These are phyloP conservation scores for Myioborus miniatus DNA, from an alignment of 2,797 vertebrate species.

Conservation along the genomic window DNA sequence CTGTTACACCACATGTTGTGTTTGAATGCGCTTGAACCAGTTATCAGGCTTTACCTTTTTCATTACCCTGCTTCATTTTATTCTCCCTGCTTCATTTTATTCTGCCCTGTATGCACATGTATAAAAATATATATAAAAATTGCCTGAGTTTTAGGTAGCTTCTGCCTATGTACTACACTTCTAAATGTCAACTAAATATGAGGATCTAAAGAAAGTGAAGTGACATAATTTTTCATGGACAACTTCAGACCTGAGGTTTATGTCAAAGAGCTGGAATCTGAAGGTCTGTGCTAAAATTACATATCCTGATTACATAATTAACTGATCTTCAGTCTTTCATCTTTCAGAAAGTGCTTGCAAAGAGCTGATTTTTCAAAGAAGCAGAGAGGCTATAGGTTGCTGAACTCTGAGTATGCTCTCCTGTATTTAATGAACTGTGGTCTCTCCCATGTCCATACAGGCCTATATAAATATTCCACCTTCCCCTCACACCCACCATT, in stretches of 20 bases:
- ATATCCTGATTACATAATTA: neutral
- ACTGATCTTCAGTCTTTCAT: neutral
- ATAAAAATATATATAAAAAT: neutral
- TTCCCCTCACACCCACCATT: neutral
- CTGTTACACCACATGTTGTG: neutral
- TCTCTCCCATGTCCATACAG: neutral
- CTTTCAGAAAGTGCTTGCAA: neutral
- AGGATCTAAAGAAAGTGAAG: neutral
- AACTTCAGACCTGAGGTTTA: neutral
- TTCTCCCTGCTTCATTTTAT: neutral
- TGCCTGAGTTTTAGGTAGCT: neutral
- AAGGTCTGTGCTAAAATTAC: neutral
- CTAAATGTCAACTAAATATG: neutral
- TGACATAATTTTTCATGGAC: neutral
- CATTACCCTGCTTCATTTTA: neutral
- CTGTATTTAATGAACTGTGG: neutral
- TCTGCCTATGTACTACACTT: neutral
- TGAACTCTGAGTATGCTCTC: neutral
- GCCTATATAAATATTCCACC: neutral
- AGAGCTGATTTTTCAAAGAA: neutral
- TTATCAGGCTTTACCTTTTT: neutral
- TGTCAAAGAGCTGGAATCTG: neutral
- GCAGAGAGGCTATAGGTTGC: neutral
- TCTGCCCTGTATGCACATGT: neutral
- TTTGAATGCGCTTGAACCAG: neutral